These are phyloP conservation scores for Megaceryle torquata DNA, from an alignment of 2,113 vertebrate species.

Conservation along the genomic window DNA sequence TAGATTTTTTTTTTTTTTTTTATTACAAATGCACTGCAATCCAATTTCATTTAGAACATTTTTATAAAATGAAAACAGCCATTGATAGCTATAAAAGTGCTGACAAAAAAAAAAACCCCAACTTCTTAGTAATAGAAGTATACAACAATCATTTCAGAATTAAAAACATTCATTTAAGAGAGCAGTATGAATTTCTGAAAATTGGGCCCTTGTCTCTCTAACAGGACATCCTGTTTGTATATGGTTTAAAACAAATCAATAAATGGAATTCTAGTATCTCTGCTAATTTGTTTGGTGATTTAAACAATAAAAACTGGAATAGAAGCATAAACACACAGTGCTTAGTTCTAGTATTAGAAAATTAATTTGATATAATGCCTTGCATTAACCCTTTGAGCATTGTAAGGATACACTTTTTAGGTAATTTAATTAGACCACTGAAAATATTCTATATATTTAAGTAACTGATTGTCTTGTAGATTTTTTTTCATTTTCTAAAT, in stretches of 20 bases:
- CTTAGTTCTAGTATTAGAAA: slow-evolving; percentile 78
- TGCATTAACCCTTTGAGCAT: slow-evolving; percentile 86
- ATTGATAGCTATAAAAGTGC: not conserved
- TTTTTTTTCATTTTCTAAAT: slow-evolving; percentile 21
- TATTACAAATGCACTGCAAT: slow-evolving; percentile 15
- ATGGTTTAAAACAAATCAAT: slow-evolving; percentile 60
- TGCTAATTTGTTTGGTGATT: slow-evolving; percentile 71
- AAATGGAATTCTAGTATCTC: slow-evolving; percentile 70
- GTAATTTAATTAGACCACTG: slow-evolving; percentile 67
- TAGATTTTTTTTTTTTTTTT: not conserved
- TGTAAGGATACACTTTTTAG: slow-evolving; percentile 78
- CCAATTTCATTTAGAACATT: slow-evolving; percentile 34
- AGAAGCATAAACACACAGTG: slow-evolving; percentile 77
- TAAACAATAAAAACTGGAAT: slow-evolving; percentile 76
- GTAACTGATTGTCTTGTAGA: no score
- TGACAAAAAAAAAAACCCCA: not conserved
- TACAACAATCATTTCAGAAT: not conserved
- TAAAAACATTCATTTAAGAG: not conserved
- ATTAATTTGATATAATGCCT: slow-evolving; percentile 78
- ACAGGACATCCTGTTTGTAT: slow-evolving; percentile 64
- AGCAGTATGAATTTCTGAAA: slow-evolving; percentile 64
- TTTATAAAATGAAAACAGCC: slow-evolving; percentile 5
- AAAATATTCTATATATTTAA: no score
- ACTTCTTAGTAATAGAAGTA: not conserved
- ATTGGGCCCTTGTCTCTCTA: slow-evolving; percentile 69